phyloP scores from a whole-genome alignment of 2,888 invertebrate genomes.

The Drosophila merina region DNA sequence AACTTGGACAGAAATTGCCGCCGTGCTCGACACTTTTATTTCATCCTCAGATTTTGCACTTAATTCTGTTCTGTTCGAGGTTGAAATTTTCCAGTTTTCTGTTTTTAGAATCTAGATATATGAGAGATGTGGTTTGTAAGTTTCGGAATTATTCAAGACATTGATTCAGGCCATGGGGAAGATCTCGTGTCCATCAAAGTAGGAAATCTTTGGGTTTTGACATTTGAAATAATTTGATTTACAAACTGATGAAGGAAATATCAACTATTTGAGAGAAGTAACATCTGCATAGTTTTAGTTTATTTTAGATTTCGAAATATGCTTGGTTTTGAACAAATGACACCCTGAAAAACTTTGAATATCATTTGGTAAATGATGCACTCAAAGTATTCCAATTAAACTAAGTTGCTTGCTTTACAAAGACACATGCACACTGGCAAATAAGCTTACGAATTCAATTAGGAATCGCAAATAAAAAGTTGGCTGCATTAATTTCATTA shows the following conservation, averaged over 20 bases:
- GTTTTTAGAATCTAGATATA: not conserved
- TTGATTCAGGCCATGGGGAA: not conserved
- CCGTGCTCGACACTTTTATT: conserved; percentile 21
- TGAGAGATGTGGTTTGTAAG: not conserved
- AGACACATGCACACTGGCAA: conserved; percentile 17
- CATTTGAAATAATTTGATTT: conserved; percentile 27
- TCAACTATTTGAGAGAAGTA: not conserved
- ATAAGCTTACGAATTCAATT: conserved; percentile 68
- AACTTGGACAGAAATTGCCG: conserved; percentile 23
- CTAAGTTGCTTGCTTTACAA: conserved; percentile 32
- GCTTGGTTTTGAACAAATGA: too few relatives aligned
- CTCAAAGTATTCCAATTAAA: conserved; percentile 49
- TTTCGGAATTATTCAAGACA: not conserved
- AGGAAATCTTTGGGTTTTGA: not conserved
- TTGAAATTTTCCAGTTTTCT: conserved; percentile 6
- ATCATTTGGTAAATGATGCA: conserved; percentile 27
- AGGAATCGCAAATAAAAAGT: conserved; percentile 74
- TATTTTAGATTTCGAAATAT: too few relatives aligned
- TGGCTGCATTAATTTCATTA: conserved; percentile 76
- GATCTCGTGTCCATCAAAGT: not conserved
- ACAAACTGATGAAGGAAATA: conserved; percentile 17
- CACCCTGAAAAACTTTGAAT: conserved; percentile 9
- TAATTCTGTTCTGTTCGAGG: not conserved
- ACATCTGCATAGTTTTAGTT: not conserved
- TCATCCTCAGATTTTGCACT: conserved; percentile 6